These are phyloP conservation scores for Rhodeus uyekii DNA, from an alignment of 2,797 vertebrate genomes.

Conservation along the genomic window DNA sequence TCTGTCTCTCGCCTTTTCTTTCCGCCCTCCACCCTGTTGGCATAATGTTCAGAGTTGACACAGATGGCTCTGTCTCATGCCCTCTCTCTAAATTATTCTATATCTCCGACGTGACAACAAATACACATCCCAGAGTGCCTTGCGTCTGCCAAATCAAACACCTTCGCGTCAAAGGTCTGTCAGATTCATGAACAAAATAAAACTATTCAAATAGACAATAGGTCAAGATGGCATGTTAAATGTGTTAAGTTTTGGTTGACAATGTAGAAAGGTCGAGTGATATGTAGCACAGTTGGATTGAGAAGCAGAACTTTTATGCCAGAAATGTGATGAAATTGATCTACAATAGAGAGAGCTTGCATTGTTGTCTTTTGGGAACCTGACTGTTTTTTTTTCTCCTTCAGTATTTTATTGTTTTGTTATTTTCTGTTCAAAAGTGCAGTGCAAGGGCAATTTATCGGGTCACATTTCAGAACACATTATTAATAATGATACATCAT, in stretches of 20 bases:
- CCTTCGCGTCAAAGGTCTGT: slow-evolving; percentile 63
- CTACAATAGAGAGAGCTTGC: slow-evolving; percentile 58
- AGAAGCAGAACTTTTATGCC: slow-evolving; percentile 31
- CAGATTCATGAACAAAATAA: slow-evolving; percentile 70
- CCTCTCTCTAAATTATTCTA: slow-evolving; percentile 62
- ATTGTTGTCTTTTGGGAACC: slow-evolving; percentile 52
- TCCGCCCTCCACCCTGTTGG: slow-evolving; percentile 53
- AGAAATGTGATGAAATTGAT: slow-evolving; percentile 70
- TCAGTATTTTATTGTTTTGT: slow-evolving; percentile 38
- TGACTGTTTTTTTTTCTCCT: slow-evolving; percentile 64
- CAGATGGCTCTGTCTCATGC: slow-evolving; percentile 67
- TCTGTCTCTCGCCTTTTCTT: slow-evolving; percentile 17
- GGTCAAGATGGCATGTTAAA: slow-evolving; percentile 73
- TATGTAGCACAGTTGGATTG: slow-evolving; percentile 29
- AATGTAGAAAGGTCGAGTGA: background rate
- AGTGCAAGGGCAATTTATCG: slow-evolving; percentile 22
- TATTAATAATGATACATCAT: slow-evolving; percentile 36
- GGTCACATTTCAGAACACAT: slow-evolving; percentile 34
- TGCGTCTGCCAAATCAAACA: slow-evolving; percentile 70
- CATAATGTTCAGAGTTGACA: slow-evolving; percentile 61
- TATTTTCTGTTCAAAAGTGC: slow-evolving; percentile 29
- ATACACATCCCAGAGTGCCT: slow-evolving; percentile 72
- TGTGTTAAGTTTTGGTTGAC: background rate
- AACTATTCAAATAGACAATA: slow-evolving; percentile 76
- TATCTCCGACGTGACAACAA: slow-evolving; percentile 76